Base-by-base conservation (phyloP, 2,888 invertebrate genomes). In the Lepidocyrtoides sp. region DNA sequence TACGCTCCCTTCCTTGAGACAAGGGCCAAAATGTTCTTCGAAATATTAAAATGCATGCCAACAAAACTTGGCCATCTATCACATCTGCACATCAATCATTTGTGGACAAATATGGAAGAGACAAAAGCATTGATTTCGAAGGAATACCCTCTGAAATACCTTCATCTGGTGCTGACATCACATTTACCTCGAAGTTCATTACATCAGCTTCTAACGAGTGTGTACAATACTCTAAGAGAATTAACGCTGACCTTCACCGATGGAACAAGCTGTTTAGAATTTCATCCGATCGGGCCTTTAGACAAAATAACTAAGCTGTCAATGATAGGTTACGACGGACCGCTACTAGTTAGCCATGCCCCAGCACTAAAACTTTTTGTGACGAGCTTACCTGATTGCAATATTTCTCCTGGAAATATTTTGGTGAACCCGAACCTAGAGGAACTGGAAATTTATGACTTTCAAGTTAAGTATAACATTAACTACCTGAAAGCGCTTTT, bases 381-480 rank as follows among this genome's bases (percentile, higher is more conserved):
- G 10, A 88, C 88, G 17, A 92, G 91, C 41, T 84, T 91, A 63
- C 92, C 92, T 7, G 91, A 91, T 26, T 72, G 84, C 36, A 75
- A 12, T 2, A 54, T 91, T n/a, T 77, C 77, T 60, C 75, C 87
- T 2, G 83, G 26, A 17, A 89, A 81, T 17, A 77, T 89, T 12
- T 29, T 26, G 2, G 17, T 92, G 0, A 92, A 90, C 48, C 75
- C 72, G 4, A 51, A 84, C 17, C 60, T 92, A 2, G 83, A 87
- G 17, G 92, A 90, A 48, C 79, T 92, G 14, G 90, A 92, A 26
- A 87, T 92, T 54, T 92, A 92, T 44, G 92, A 92, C 44, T 92
- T 89, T 36, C 87, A 90, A 48, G 69, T 32, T 0, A 90, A 91
- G 32, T 92, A 92, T 36, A 86, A 84, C 36, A 36, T 83, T 0